Conservation (phyloP, 92 coral and sea anemone species). For the Phenganax marumi region DNA sequence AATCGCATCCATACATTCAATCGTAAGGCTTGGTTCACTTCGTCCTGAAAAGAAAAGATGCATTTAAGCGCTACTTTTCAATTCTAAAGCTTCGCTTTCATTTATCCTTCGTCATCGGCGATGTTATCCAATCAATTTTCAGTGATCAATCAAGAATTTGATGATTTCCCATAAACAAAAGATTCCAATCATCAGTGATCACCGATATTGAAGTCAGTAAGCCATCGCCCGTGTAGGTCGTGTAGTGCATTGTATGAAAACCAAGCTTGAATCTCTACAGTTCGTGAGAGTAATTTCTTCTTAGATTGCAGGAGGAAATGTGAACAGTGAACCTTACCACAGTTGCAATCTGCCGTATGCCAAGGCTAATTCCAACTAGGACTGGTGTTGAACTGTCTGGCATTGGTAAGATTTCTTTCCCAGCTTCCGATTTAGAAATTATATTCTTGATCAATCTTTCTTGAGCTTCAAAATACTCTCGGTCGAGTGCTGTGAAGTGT, state of each 20-base stretch:
- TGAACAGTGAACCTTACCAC: slow-evolving; percentile 18
- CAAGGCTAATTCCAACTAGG: background rate
- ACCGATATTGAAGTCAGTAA: too few species aligned
- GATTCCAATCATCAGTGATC: too few species aligned
- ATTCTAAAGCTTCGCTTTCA: too few species aligned
- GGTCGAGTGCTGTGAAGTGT: background rate
- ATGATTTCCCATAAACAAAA: too few species aligned
- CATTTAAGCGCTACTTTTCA: too few species aligned
- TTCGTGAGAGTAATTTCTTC: background rate
- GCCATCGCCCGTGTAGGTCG: too few species aligned
- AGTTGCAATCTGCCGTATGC: slow-evolving; percentile 32
- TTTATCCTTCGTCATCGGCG: too few species aligned
- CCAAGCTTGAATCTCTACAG: too few species aligned
- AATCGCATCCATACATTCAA: slow-evolving; percentile 13
- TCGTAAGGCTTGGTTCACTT: slow-evolving; percentile 15
- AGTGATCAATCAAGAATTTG: too few species aligned
- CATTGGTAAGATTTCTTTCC: slow-evolving; percentile 19
- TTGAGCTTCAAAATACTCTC: background rate
- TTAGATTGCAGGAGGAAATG: background rate
- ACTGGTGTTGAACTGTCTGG: slow-evolving; percentile 10
- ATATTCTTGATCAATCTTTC: slow-evolving; percentile 3
- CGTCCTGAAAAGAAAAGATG: slow-evolving; percentile 10
- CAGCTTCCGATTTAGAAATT: background rate
- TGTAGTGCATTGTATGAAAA: too few species aligned
- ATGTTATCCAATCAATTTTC: too few species aligned